Percentiles rank a stretch among this genome's conserved stretches.
Evolutionary conservation across 2,797 vertebrate genomes (phyloP).

Genomic region (Gouania willdenowi): DNA sequence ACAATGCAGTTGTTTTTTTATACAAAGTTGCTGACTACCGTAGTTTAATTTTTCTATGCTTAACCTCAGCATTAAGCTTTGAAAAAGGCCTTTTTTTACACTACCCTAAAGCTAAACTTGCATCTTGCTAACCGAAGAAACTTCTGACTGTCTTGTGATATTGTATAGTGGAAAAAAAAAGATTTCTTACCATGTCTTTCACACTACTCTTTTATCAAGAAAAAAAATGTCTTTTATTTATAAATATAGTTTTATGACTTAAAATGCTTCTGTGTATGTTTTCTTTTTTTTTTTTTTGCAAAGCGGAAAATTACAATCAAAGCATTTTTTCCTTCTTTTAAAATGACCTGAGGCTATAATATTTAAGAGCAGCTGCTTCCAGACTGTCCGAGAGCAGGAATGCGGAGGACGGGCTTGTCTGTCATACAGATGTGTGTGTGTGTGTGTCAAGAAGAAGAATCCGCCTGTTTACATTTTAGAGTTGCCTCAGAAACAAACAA

Average conservation of each 20-base stretch:
- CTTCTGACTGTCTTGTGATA: slow-evolving; percentile 66
- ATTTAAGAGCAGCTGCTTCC: slow-evolving; percentile 43
- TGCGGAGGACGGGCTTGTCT: slow-evolving; percentile 53
- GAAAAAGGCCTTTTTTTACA: slow-evolving; percentile 65
- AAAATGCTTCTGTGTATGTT: slow-evolving; percentile 31
- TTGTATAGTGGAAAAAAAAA: slow-evolving; percentile 63
- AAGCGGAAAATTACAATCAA: neutral
- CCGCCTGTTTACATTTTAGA: slow-evolving; percentile 15
- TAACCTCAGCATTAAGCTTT: slow-evolving; percentile 55
- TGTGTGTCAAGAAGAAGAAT: neutral
- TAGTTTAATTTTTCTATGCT: slow-evolving; percentile 57
- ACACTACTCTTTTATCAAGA: slow-evolving; percentile 75
- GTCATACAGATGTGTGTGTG: slow-evolving; percentile 49
- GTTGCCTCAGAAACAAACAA: slow-evolving; percentile 21
- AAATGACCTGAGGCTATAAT: slow-evolving; percentile 34
- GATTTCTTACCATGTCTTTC: slow-evolving; percentile 68
- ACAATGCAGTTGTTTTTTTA: slow-evolving; percentile 64
- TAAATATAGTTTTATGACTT: slow-evolving; percentile 86
- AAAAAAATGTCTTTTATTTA: slow-evolving; percentile 81
- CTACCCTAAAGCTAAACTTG: slow-evolving; percentile 47
- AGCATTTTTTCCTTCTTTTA: neutral
- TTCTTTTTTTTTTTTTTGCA: slow-evolving; percentile 12
- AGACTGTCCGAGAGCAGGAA: slow-evolving; percentile 41
- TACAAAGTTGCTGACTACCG: slow-evolving; percentile 61
- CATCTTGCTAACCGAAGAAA: slow-evolving; percentile 59